phyloP scores from a whole-genome alignment of 2,888 invertebrate genomes.

The Brachycybe producta region DNA sequence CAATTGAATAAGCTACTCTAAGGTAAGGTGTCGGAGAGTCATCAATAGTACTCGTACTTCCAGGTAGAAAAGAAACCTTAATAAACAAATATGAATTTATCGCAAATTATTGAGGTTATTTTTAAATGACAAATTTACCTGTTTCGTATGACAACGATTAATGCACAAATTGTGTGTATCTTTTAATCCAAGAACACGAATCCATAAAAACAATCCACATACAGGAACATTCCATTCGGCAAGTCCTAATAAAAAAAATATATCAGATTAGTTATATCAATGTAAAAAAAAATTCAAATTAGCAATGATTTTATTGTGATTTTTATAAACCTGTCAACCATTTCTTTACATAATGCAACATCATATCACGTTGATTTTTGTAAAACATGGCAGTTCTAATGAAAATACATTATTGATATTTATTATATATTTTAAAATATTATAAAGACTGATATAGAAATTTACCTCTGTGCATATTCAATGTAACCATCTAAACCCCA shows the following conservation, averaged over 20 bases:
- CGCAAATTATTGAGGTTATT: constrained; percentile 14
- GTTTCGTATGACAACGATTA: constrained; percentile 50
- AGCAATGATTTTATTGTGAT: background rate
- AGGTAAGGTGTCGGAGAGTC: constrained; percentile 48
- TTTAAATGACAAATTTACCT: constrained; percentile 36
- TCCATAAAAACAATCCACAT: constrained; percentile 46
- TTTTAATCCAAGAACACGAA: constrained; percentile 45
- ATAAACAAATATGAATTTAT: constrained; percentile 7
- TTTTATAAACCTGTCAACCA: constrained; percentile 41
- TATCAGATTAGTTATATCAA: background rate
- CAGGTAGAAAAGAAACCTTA: constrained; percentile 46
- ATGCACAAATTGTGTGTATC: constrained; percentile 62
- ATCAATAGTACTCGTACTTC: constrained; percentile 56
- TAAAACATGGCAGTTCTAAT: constrained; percentile 47
- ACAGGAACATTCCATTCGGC: constrained; percentile 52
- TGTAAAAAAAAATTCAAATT: background rate
- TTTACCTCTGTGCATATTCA: constrained; percentile 4
- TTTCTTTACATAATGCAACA: constrained; percentile 45
- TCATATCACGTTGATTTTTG: constrained; percentile 46
- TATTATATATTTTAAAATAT: constrained; percentile 1
- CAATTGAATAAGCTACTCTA: constrained; percentile 56
- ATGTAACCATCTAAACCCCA: constrained; percentile 13
- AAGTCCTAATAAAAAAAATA: constrained; percentile 36
- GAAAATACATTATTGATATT: background rate
- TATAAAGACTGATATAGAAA: constrained; percentile 3